Evolutionary conservation across 2,888 invertebrate species (phyloP), one percentile per base, ranked within the genome.

Genomic region (Sinhomidia bicolor): DNA sequence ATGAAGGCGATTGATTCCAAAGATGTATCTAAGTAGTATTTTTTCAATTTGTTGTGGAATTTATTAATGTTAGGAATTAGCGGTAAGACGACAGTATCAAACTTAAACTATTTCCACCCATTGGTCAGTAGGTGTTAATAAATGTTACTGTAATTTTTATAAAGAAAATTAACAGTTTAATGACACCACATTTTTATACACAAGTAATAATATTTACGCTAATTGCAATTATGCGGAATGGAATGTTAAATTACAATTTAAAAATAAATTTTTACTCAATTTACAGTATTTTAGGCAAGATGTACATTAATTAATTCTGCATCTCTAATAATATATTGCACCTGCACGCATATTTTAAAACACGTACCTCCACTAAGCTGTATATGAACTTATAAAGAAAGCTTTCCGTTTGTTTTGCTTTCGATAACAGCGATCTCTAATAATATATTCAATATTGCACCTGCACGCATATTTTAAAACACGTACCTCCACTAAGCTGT

Each of bases 1-100:
- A 88, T 23, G 83, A 65, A 10, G 65, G 44, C 0, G 71, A 81
- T 41, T 68, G 41, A 80, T 71, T 20, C 20, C 57, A 17, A 20
- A 10, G 10, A 6, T 54, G 51, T 47, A 47, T 17, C 7, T 17
- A 54, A 54, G 3, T 3, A 3, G 14, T 47, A 5, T 14, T 47
- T 47, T 47, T 47, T 2, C 47, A 47, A 12, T 9, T 47, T 36
- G 7, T 3, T 36, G 36, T 36, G 36, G 10, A 57, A 57, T 20
- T 57, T 57, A 57, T 57, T 57, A 23, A 23, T 57, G 23, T 57
- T 57, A 23, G 23, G 7, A 57, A 23, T 23, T 17, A 14, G 9
- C 23, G 23, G 9, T 60, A 23, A 23, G 4, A 1, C 9, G 9
- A 20, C 23, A 14, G 57, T 20, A 60, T 23, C 23, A 60, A 20